Evolutionary conservation across 2,113 vertebrate genomes (phyloP).

Genomic region (Tinamus guttatus): DNA sequence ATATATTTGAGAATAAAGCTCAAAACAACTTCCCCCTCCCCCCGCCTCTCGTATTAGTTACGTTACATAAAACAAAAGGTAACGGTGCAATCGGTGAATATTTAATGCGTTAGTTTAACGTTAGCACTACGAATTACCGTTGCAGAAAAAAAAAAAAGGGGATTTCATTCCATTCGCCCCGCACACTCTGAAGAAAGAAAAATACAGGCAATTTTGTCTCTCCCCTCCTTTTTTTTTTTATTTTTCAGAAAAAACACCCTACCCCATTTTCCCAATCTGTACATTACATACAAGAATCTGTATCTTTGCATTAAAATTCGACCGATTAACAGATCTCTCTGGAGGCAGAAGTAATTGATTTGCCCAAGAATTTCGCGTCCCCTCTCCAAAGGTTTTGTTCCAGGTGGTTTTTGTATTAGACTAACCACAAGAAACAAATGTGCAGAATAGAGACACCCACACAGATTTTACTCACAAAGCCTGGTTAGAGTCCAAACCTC

Average conservation of each 20-base stretch:
- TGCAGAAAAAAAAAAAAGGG: not conserved
- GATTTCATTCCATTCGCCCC: not conserved
- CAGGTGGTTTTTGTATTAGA: slow-evolving; percentile 83
- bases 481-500: slow-evolving; percentile 60
- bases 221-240: not conserved
- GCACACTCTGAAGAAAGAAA: not conserved
- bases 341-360: slow-evolving; percentile 66
- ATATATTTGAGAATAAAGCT: not conserved
- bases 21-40: not conserved
- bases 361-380: slow-evolving; percentile 57
- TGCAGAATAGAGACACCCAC: slow-evolving; percentile 92
- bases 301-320: slow-evolving; percentile 27
- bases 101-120: not conserved
- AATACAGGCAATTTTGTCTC: not conserved
- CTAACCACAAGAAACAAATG: slow-evolving; percentile 63
- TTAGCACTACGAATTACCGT: not conserved
- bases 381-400: slow-evolving; percentile 75
- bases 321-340: slow-evolving; percentile 24
- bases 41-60: not conserved
- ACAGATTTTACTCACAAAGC: slow-evolving; percentile 88
- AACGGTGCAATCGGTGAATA: not conserved
- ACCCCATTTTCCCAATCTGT: not conserved
- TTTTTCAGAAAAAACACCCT: not conserved
- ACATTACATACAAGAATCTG: slow-evolving; percentile 3
- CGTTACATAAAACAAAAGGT: slow-evolving; percentile 57